phyloP scores from a whole-genome alignment of 2,888 invertebrate species.

The Empis livida region DNA sequence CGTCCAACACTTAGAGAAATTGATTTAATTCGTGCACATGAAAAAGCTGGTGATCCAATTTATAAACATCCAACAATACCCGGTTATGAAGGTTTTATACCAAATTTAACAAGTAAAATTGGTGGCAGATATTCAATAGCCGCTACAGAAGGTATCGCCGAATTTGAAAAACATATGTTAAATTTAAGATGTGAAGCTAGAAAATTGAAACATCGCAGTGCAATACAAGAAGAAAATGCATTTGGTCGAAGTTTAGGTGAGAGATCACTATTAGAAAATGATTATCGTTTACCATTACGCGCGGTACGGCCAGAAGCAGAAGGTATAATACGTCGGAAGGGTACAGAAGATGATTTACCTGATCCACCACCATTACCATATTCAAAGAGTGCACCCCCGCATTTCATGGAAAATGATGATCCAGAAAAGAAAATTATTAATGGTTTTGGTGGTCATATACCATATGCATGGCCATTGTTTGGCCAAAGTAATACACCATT shows the following conservation, averaged over 20 bases:
- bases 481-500: conserved; percentile 40
- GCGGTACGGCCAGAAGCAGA: conserved; percentile 55
- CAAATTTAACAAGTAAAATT: conserved; percentile 49
- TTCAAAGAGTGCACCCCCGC: conserved; percentile 28
- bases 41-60: conserved; percentile 50
- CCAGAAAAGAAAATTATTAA: conserved; percentile 27
- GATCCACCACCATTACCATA: conserved; percentile 16
- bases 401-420: conserved; percentile 28
- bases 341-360: conserved; percentile 40
- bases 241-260: conserved; percentile 25
- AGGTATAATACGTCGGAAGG: conserved; percentile 46
- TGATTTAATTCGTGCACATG: conserved; percentile 50
- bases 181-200: conserved; percentile 41
- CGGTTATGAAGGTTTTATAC: conserved; percentile 55
- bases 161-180: conserved; percentile 52
- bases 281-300: conserved; percentile 55
- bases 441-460: conserved; percentile 30
- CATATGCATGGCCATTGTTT: conserved; percentile 27
- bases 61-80: conserved; percentile 62
- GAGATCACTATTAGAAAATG: conserved; percentile 37
- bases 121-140: conserved; percentile 60
- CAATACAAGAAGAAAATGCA: conserved; percentile 21
- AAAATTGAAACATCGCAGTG: conserved; percentile 21
- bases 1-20: conserved; percentile 53
- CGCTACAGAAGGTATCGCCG: conserved; percentile 58